Evolutionary conservation across 2,797 vertebrate genomes (phyloP).

Genomic region (Fistularia commersonii): DNA sequence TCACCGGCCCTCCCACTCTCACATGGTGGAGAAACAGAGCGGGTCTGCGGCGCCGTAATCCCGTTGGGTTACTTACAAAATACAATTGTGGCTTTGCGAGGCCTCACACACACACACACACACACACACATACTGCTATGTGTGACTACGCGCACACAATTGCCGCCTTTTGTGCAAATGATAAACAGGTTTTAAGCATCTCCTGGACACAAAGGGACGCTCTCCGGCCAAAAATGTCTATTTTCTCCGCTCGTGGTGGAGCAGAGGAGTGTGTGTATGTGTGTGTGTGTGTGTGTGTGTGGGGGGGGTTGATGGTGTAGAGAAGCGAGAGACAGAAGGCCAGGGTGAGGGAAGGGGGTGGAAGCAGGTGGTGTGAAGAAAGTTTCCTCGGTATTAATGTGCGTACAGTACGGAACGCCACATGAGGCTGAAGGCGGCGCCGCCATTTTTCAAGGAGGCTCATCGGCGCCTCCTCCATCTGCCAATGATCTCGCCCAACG

Average conservation of each 20-base stretch:
- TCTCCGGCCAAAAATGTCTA: constrained; percentile 30
- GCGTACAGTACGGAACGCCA: constrained; percentile 1
- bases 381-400: constrained; percentile 11
- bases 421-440: neutral
- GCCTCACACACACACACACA: constrained; percentile 9
- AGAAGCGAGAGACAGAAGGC: constrained; percentile 23
- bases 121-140: constrained; percentile 7
- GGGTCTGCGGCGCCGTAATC: constrained; percentile 48
- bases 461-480: too few species aligned
- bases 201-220: constrained; percentile 28
- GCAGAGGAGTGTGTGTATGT: too few species aligned
- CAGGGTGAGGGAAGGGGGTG: constrained; percentile 13
- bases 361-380: constrained; percentile 19
- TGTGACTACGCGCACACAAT: constrained; percentile 21
- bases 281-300: too few species aligned
- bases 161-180: constrained; percentile 23
- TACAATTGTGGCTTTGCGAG: constrained; percentile 23
- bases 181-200: constrained; percentile 21
- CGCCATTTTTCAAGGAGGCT: constrained; percentile 1
- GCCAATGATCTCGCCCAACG: too few species aligned
- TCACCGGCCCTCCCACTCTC: constrained; percentile 27
- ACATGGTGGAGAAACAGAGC: constrained; percentile 23
- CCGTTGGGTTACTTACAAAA: constrained; percentile 50
- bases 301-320: constrained; percentile 27
- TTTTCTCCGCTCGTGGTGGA: constrained; percentile 36